Percentiles rank a stretch among this genome's conserved stretches.
Evolutionary conservation across 2,113 vertebrate species (phyloP).

Genomic region (Hydropotes inermis): DNA sequence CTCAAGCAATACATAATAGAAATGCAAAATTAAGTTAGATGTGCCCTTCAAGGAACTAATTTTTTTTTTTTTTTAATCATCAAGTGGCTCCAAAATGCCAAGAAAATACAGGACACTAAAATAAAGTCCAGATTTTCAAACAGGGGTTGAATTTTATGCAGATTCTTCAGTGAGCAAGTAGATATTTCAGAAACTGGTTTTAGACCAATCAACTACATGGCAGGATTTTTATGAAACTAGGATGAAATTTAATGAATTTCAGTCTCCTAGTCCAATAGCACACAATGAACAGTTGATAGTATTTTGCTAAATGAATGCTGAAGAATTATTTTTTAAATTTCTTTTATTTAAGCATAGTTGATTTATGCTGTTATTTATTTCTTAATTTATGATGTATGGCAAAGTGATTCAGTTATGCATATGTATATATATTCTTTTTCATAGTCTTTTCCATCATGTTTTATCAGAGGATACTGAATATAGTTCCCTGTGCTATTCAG

Average conservation of each 20-base stretch:
- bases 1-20: conserved; percentile 41
- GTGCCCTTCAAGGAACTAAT: background rate
- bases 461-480: background rate
- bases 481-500: background rate
- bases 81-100: background rate
- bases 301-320: background rate
- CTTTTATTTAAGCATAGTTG: background rate
- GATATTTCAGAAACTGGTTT: background rate
- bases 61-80: background rate
- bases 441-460: background rate
- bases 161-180: background rate
- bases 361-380: background rate
- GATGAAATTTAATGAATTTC: background rate
- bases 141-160: conserved; percentile 39
- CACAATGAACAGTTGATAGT: background rate
- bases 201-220: background rate
- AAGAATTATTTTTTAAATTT: background rate
- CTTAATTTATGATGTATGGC: background rate
- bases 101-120: conserved; percentile 15
- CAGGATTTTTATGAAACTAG: background rate
- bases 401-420: background rate
- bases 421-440: background rate
- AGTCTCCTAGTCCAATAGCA: background rate
- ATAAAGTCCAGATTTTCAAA: conserved; percentile 21
- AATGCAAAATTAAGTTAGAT: conserved; percentile 46